phyloP scores from a whole-genome alignment of 92 coral and sea anemone genomes.

The Plumapathes pennacea region DNA sequence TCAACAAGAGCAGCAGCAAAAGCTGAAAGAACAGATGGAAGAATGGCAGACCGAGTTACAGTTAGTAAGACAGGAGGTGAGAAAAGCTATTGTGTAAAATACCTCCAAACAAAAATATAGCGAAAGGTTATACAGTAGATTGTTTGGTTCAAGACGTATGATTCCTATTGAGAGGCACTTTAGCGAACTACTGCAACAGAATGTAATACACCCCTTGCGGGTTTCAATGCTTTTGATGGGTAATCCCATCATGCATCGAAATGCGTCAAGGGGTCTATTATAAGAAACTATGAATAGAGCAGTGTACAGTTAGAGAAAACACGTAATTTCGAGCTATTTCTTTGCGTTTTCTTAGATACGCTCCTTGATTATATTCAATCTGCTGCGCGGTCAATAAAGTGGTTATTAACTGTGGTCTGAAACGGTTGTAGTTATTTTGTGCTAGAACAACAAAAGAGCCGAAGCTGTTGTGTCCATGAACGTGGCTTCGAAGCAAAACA shows the following conservation, averaged over 20 bases:
- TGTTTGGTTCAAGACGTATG: not conserved
- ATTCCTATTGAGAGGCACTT: not conserved
- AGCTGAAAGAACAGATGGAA: conserved; percentile 57
- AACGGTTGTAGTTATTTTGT: not conserved
- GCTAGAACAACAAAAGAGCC: conserved; percentile 73
- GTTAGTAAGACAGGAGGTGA: conserved; percentile 62
- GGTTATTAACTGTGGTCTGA: not conserved
- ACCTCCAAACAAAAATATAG: no score
- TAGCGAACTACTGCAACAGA: not conserved
- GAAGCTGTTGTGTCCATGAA: conserved; percentile 60
- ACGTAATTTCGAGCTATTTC: no score
- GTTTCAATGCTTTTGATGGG: no score
- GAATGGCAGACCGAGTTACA: conserved; percentile 70
- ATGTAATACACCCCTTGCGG: not conserved
- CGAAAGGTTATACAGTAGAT: no score
- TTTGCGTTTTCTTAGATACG: no score
- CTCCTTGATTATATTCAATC: no score
- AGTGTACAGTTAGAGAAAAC: no score
- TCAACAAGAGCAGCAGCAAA: conserved; percentile 68
- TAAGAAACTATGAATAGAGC: no score
- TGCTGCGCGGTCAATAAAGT: no score
- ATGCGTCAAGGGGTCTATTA: no score
- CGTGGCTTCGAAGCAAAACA: conserved; percentile 69
- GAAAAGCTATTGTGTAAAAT: no score
- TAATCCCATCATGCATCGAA: no score